Evolutionary conservation across 1,140 invertebrate species (phyloP).

Genomic region (Spodoptera frugiperda): DNA sequence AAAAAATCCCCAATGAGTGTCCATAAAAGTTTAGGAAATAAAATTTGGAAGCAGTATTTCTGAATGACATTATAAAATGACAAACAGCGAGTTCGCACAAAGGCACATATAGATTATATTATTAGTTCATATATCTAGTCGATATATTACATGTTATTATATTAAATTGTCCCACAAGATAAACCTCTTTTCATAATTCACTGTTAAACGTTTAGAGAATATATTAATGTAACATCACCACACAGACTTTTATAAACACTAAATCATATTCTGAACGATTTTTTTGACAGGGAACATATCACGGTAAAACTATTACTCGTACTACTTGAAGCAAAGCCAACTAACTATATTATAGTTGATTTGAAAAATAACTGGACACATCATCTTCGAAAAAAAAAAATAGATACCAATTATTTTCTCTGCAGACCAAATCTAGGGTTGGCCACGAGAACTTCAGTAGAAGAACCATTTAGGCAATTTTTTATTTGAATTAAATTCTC

Average conservation of each 20-base stretch:
- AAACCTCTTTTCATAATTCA: neutral
- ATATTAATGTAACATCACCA: neutral
- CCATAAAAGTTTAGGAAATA: too few species aligned
- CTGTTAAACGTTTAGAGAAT: neutral
- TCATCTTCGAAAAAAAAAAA: neutral
- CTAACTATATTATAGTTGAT: neutral
- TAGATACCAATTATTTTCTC: too few species aligned
- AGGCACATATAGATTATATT: too few species aligned
- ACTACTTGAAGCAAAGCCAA: slow-evolving; percentile 33
- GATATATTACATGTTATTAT: too few species aligned
- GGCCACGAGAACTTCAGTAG: too few species aligned
- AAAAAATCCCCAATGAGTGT: too few species aligned
- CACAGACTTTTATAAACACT: slow-evolving; percentile 2
- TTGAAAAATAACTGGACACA: slow-evolving; percentile 8
- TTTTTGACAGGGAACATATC: slow-evolving; percentile 24
- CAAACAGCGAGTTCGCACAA: too few species aligned
- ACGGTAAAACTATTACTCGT: neutral
- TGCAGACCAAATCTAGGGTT: too few species aligned
- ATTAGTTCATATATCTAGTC: too few species aligned
- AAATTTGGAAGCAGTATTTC: too few species aligned
- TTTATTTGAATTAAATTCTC: neutral
- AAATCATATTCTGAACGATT: slow-evolving; percentile 11
- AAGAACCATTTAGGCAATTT: too few species aligned
- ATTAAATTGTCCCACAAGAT: neutral
- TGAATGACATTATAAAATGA: too few species aligned